A percentile compares a stretch with the other conserved stretches of the same genome.
These are phyloP conservation scores for Diaprepes abbreviatus DNA, from an alignment of 2,888 invertebrate genomes.

Conservation along the genomic window DNA sequence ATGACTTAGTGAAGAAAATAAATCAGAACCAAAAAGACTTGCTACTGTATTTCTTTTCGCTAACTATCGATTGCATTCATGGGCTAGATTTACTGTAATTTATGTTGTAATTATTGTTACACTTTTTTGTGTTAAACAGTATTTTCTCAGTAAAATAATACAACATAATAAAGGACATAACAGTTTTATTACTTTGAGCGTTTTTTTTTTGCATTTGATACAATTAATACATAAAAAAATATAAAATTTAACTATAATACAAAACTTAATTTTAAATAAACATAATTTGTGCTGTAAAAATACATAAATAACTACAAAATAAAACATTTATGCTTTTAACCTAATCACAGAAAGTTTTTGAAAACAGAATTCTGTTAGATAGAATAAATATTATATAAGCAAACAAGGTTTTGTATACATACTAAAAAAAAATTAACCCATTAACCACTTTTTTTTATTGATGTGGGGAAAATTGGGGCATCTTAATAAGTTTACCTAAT, in stretches of 20 bases:
- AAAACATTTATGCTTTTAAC: conserved; percentile 37
- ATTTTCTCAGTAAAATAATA: too few relatives aligned
- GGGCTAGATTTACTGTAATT: too few relatives aligned
- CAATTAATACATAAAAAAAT: conserved; percentile 48
- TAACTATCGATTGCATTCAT: too few relatives aligned
- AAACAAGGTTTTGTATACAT: not conserved
- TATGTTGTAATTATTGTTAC: too few relatives aligned
- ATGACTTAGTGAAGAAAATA: too few relatives aligned
- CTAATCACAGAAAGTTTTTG: conserved; percentile 17
- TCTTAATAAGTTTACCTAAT: too few relatives aligned
- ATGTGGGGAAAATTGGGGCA: too few relatives aligned
- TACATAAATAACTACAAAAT: conserved; percentile 47
- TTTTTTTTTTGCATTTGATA: conserved; percentile 37
- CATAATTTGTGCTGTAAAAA: conserved; percentile 39
- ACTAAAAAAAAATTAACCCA: not conserved
- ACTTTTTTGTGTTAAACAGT: too few relatives aligned
- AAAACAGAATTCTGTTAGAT: not conserved
- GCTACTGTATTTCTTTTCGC: too few relatives aligned
- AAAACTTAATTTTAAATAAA: conserved; percentile 38
- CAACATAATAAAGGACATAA: conserved; percentile 30
- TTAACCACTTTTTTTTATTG: too few relatives aligned
- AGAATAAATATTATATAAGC: too few relatives aligned
- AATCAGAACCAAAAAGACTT: too few relatives aligned
- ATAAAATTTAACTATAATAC: conserved; percentile 48
- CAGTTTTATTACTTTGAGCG: conserved; percentile 48